Conservation (phyloP, 64 coral and sea anemone species). For the Acropora tenuis region DNA sequence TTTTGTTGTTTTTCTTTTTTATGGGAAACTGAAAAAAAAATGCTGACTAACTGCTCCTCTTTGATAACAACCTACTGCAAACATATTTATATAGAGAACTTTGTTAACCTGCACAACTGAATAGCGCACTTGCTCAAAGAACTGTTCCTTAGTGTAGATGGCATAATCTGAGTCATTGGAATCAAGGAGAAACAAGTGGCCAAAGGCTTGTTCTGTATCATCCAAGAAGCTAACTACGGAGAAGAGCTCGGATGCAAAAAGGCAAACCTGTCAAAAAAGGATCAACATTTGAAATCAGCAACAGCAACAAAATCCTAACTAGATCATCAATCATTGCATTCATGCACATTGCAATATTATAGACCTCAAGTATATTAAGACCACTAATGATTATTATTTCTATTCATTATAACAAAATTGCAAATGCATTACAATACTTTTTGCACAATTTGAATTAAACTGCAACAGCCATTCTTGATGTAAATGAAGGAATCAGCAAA, state of each 20-base stretch:
- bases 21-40: background rate
- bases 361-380: too few species aligned
- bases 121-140: conserved; percentile 76
- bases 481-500: too few species aligned
- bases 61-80: background rate
- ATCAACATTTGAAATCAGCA: background rate
- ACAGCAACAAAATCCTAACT: background rate
- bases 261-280: conserved; percentile 50
- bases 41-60: background rate
- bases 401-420: too few species aligned
- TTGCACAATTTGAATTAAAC: too few species aligned
- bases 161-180: conserved; percentile 39
- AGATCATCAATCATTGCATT: too few species aligned
- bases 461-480: too few species aligned
- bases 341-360: too few species aligned
- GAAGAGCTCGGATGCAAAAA: conserved; percentile 87
- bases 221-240: conserved; percentile 76
- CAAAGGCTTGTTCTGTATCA: conserved; percentile 64
- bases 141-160: conserved; percentile 81
- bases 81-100: background rate
- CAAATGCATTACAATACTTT: too few species aligned
- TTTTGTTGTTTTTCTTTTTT: background rate
- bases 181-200: conserved; percentile 65
- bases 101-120: conserved; percentile 72
- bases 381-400: too few species aligned